Percentiles rank a stretch among this genome's conserved stretches.
Conservation (phyloP, 2,797 vertebrate species). For the Steatocranus sp. region DNA sequence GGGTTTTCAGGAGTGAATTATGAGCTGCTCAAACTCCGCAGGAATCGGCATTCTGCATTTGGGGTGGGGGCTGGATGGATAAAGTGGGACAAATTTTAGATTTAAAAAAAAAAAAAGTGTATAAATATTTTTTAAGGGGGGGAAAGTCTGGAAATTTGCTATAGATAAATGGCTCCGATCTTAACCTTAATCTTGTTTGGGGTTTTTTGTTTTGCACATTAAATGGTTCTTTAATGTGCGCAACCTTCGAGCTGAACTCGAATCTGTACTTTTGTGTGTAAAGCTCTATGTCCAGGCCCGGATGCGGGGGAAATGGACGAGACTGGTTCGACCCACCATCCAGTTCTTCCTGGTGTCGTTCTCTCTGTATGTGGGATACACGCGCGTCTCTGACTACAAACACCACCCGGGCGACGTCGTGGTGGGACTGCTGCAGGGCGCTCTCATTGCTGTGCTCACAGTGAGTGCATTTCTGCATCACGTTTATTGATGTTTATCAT, state of each 20-base stretch:
- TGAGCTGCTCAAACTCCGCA: neutral
- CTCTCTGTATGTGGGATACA: slow-evolving; percentile 91
- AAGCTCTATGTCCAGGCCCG: slow-evolving; percentile 93
- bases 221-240: neutral
- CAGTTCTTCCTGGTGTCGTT: slow-evolving; percentile 92
- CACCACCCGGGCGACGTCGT: slow-evolving; percentile 95
- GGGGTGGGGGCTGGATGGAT: neutral
- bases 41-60: neutral
- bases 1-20: neutral
- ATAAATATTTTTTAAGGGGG: neutral
- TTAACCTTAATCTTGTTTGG: neutral
- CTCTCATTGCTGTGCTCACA: slow-evolving; percentile 84
- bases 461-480: slow-evolving; percentile 69
- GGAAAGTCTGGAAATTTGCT: neutral
- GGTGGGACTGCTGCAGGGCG: slow-evolving; percentile 89
- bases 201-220: neutral
- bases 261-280: neutral
- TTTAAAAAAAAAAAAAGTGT: neutral
- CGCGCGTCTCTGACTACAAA: slow-evolving; percentile 89
- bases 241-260: neutral
- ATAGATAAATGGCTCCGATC: neutral
- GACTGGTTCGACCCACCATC: slow-evolving; percentile 87
- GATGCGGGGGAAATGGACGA: slow-evolving; percentile 87
- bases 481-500: neutral
- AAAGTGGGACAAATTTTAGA: neutral